These are phyloP conservation scores for Maccullochella peelii DNA, from an alignment of 2,113 vertebrate species.

Conservation along the genomic window DNA sequence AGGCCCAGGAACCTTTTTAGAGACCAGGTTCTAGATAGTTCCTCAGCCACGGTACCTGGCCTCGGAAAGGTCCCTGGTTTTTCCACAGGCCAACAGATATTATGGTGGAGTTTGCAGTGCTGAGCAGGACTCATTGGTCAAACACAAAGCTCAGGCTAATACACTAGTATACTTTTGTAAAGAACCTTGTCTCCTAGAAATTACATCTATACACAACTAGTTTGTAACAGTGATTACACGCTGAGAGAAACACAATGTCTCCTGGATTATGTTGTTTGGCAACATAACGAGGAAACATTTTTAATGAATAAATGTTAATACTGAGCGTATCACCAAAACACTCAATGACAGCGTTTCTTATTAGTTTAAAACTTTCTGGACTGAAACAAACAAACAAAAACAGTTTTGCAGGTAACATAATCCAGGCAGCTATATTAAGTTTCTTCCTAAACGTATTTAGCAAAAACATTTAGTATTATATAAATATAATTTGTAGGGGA, in stretches of 20 bases:
- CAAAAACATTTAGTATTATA: background rate
- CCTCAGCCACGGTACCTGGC: background rate
- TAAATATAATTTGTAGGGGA: background rate
- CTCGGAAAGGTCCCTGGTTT: constrained; percentile 7
- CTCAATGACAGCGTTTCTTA: too few species aligned
- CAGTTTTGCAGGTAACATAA: background rate
- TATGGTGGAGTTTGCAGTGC: background rate
- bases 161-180: too few species aligned
- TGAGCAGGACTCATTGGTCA: background rate
- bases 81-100: too few species aligned
- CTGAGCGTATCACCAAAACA: too few species aligned
- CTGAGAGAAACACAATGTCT: background rate
- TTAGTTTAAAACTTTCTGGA: background rate
- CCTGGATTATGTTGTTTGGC: background rate
- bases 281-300: too few species aligned
- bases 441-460: too few species aligned
- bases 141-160: background rate
- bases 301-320: too few species aligned
- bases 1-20: constrained; percentile 17
- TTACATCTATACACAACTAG: too few species aligned
- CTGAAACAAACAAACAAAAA: background rate
- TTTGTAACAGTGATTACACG: too few species aligned
- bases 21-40: background rate
- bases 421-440: background rate
- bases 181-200: too few species aligned